phyloP scores from a whole-genome alignment of 1,140 invertebrate genomes.

The Vollenhovia emeryi region DNA sequence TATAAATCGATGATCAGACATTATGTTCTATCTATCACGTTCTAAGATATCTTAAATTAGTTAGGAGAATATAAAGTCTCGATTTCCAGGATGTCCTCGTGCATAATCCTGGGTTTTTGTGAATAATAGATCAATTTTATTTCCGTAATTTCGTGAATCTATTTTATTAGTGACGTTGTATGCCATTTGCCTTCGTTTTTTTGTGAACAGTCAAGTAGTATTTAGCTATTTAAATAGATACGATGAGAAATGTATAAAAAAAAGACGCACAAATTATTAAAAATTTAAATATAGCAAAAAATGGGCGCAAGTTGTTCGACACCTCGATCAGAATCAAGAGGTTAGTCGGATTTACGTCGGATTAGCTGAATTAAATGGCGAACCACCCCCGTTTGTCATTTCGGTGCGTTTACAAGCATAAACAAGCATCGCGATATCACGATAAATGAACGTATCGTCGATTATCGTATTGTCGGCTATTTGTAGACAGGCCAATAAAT shows the following conservation, averaged over 20 bases:
- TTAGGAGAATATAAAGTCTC: not conserved
- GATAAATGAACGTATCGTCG: slow-evolving; percentile 50
- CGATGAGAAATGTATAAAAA: not conserved
- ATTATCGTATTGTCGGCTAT: slow-evolving; percentile 53
- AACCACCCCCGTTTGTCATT: slow-evolving; percentile 32
- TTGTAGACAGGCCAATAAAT: slow-evolving; percentile 57
- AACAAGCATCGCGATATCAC: slow-evolving; percentile 45
- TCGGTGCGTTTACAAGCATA: slow-evolving; percentile 41
- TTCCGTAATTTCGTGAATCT: not conserved
- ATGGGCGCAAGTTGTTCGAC: not conserved
- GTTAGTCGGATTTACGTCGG: slow-evolving; percentile 25
- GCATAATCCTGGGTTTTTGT: not conserved
- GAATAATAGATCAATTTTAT: not conserved
- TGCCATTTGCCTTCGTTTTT: not conserved
- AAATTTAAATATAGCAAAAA: not conserved
- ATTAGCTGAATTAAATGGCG: slow-evolving; percentile 20
- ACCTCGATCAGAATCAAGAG: not conserved
- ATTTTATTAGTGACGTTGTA: not conserved
- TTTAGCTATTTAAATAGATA: not conserved
- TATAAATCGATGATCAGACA: no score
- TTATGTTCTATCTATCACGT: no score
- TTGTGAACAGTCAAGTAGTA: not conserved
- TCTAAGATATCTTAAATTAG: not conserved
- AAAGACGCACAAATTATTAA: not conserved
- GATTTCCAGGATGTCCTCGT: no score